Evolutionary conservation across 2,888 invertebrate species (phyloP), one percentile per base, ranked within the genome.

Genomic region (Chrysotoxum bicinctum): DNA sequence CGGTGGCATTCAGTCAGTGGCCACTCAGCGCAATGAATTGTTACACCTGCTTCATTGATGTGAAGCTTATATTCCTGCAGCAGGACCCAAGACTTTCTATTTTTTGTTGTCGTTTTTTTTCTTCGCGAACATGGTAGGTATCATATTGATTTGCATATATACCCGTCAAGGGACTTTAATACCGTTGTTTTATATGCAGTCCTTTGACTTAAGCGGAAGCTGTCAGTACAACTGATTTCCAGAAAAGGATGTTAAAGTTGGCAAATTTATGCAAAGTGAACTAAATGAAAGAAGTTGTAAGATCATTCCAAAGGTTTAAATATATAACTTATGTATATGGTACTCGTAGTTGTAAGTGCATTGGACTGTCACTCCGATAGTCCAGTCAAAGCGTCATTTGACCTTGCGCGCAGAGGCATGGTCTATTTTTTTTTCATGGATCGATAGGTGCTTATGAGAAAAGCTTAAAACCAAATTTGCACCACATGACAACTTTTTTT

Each of bases 1-100:
- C 50, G 79, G 85, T 85, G 81, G 84, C 60, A 84, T 84, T 80
- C 79, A 84, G 84, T 84, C 84, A 72, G 84, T 80, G 72, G 76
- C 76, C 54, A 50, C 69, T 79, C 69, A 50, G 83, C 68, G 76
- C 68, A 56, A 60, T 68, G 81, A 76, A 85, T 81, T 81, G 75
- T 73, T 85, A 85, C 85, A 85, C 85, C 85, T 85, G 85, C 85
- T 68, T 21, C 21, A 62, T 21, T 64, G 56, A 62, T 54, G 60
- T 48, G 60, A 43, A 73, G 68, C 72, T 58, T 58, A 32, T 68
- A 68, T 73, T 77, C 68, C 69, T 69, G 56, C 52, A 58, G 54
- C 73, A 85, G 81, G 85, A 85, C 69, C 60, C 50, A 77, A 80
- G 76, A 80, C 84, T 84, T 84, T 84, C 84, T 84, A 72, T 84